These are phyloP conservation scores for Hydriomena furcata DNA, from an alignment of 2,888 invertebrate species.

Conservation along the genomic window DNA sequence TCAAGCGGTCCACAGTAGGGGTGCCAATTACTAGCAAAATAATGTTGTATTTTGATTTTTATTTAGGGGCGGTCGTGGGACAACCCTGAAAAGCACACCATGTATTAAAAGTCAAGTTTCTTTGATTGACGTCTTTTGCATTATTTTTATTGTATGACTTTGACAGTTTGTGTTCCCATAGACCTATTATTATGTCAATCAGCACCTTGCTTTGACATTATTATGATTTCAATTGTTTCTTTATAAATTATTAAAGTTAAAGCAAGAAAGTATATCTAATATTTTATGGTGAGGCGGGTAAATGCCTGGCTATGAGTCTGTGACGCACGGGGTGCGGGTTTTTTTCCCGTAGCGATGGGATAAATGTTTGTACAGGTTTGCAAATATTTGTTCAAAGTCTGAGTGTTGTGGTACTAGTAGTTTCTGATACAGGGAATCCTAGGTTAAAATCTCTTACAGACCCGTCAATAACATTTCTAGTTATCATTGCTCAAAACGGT, in stretches of 20 bases:
- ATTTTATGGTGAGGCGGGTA: too few relatives aligned
- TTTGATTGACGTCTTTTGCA: conserved; percentile 75
- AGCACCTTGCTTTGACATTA: conserved; percentile 32
- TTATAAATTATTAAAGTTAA: background rate
- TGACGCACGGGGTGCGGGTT: too few relatives aligned
- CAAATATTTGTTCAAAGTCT: too few relatives aligned
- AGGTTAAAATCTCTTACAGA: too few relatives aligned
- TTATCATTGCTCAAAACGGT: too few relatives aligned
- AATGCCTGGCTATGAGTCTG: too few relatives aligned
- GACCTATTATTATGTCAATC: conserved; percentile 38
- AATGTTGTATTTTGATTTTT: conserved; percentile 79
- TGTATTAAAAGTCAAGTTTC: conserved; percentile 73
- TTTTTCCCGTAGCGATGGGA: too few relatives aligned
- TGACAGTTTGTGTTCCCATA: conserved; percentile 65
- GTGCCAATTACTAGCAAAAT: conserved; percentile 81
- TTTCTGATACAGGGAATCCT: too few relatives aligned
- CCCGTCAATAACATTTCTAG: too few relatives aligned
- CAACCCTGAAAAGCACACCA: conserved; percentile 77
- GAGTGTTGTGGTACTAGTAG: too few relatives aligned
- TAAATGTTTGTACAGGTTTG: too few relatives aligned
- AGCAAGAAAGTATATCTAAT: too few relatives aligned
- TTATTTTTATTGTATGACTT: conserved; percentile 65
- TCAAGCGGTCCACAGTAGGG: conserved; percentile 76
- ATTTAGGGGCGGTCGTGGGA: conserved; percentile 83
- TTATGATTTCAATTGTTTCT: conserved; percentile 19